A percentile compares a stretch with the other conserved stretches of the same genome.
These are phyloP conservation scores for Bathynomus jamesi DNA, from an alignment of 1,140 invertebrate species.

Conservation along the genomic window DNA sequence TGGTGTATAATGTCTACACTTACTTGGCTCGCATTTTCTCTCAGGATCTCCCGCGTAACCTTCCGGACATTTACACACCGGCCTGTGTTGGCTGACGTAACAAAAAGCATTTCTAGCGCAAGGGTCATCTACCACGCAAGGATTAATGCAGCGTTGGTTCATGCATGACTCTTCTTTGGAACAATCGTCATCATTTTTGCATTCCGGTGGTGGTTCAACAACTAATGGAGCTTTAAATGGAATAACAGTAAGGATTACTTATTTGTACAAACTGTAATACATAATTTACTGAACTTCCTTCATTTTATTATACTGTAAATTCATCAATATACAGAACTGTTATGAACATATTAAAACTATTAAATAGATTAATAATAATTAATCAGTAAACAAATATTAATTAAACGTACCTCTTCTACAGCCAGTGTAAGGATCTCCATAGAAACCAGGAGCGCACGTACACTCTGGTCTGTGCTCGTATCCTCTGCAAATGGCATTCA, in stretches of 20 bases:
- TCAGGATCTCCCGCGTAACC: constrained; percentile 60
- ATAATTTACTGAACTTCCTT: too few relatives aligned
- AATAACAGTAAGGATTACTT: too few relatives aligned
- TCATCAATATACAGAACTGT: too few relatives aligned
- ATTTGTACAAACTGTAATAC: too few relatives aligned
- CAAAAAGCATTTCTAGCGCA: constrained; percentile 76
- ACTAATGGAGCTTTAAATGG: constrained; percentile 54
- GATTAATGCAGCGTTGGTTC: constrained; percentile 66
- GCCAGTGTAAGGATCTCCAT: constrained; percentile 71
- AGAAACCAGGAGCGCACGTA: constrained; percentile 65
- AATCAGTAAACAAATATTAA: not conserved
- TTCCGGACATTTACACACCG: constrained; percentile 70
- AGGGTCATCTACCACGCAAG: constrained; percentile 53
- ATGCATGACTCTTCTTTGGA: constrained; percentile 75
- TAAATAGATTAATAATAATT: too few relatives aligned
- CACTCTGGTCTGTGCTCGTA: constrained; percentile 66
- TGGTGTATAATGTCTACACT: constrained; percentile 24
- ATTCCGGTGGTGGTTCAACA: constrained; percentile 65
- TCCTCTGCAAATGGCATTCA: constrained; percentile 73
- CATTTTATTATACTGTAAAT: too few relatives aligned
- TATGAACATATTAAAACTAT: too few relatives aligned
- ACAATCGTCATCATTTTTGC: constrained; percentile 69
- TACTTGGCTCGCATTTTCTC: constrained; percentile 43
- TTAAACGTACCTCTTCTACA: constrained; percentile 50
- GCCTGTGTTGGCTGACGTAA: constrained; percentile 66